Percentiles rank a stretch among this genome's conserved stretches.
These are phyloP conservation scores for Cephalopachus bancanus DNA, from an alignment of 2,797 vertebrate species.

Conservation along the genomic window DNA sequence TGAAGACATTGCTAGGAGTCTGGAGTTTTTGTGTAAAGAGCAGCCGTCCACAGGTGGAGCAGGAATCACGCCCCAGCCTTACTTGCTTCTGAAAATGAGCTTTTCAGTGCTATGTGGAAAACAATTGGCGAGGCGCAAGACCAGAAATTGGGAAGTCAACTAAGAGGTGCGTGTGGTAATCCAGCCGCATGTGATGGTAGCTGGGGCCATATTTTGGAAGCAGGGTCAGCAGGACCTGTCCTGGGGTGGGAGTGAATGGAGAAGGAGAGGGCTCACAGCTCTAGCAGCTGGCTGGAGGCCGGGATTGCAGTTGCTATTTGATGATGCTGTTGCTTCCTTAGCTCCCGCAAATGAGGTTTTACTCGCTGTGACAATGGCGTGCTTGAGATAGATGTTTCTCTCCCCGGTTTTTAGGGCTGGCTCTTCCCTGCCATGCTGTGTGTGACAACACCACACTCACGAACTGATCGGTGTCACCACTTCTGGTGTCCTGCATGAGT, in stretches of 20 bases:
- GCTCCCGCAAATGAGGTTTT: slow-evolving; percentile 19
- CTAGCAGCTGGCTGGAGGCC: background rate
- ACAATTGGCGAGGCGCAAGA: background rate
- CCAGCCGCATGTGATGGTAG: too few species aligned
- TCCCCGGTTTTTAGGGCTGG: slow-evolving; percentile 58
- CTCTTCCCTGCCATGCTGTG: slow-evolving; percentile 56
- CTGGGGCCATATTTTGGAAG: background rate
- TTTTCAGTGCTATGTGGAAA: background rate
- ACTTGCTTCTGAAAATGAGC: background rate
- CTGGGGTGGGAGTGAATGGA: background rate
- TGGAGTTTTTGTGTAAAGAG: background rate
- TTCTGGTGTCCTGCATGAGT: slow-evolving; percentile 72
- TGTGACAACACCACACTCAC: slow-evolving; percentile 56
- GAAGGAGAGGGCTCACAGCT: background rate
- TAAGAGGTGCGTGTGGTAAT: background rate
- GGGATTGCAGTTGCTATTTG: background rate
- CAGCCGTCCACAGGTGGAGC: background rate
- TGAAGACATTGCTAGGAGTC: background rate
- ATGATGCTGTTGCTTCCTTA: background rate
- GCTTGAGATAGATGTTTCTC: slow-evolving; percentile 3
- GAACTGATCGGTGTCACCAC: slow-evolving; percentile 53
- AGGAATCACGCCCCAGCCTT: background rate
- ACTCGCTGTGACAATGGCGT: slow-evolving; percentile 23
- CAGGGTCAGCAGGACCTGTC: background rate
- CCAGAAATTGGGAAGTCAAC: background rate